Evolutionary conservation across 2,797 vertebrate genomes (phyloP).

Genomic region (Threskiornis aethiopicus): DNA sequence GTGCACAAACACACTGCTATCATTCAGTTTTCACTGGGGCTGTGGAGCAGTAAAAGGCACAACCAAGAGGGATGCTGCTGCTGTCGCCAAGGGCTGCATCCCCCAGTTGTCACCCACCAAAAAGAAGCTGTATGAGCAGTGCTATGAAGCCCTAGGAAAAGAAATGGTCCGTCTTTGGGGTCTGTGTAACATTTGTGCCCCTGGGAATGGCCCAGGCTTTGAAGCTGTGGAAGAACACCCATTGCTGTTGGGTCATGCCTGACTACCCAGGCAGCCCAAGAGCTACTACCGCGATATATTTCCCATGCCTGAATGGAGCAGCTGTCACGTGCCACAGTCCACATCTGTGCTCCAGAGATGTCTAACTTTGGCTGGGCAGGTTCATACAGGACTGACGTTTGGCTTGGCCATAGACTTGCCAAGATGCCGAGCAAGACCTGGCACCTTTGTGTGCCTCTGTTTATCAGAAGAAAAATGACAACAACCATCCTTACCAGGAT

Average conservation of each 20-base stretch:
- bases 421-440: background rate
- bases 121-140: background rate
- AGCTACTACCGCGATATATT: background rate
- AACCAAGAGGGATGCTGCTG: background rate
- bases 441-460: background rate
- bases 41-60: background rate
- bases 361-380: background rate
- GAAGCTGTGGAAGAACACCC: background rate
- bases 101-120: background rate
- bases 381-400: background rate
- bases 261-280: background rate
- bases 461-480: background rate
- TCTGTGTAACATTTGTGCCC: background rate
- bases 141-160: background rate
- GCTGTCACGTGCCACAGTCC: background rate
- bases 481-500: background rate
- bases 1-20: background rate
- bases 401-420: background rate
- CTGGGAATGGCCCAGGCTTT: background rate
- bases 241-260: background rate
- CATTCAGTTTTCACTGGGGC: background rate
- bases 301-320: background rate
- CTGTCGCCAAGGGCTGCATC: background rate
- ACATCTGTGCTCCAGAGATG: background rate
- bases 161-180: accelerated